These are phyloP conservation scores for Drosophila kuntzei DNA, from an alignment of 2,888 invertebrate genomes.

Conservation along the genomic window DNA sequence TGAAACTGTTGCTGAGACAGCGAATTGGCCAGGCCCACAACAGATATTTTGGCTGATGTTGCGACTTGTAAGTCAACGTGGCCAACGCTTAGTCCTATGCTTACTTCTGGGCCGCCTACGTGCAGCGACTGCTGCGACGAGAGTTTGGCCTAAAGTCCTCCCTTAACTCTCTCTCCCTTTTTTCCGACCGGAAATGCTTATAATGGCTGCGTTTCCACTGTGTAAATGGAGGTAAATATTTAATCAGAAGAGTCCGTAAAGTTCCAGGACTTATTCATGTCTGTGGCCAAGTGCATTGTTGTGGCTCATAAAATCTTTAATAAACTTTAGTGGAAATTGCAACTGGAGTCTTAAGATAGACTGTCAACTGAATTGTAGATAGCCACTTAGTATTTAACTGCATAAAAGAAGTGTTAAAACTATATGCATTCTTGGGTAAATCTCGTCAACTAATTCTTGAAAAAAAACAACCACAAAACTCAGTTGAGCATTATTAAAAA, in stretches of 20 bases:
- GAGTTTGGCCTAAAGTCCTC: conserved; percentile 23
- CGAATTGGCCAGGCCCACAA: conserved; percentile 35
- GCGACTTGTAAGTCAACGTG: conserved; percentile 49
- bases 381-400: neutral
- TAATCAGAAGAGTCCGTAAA: conserved; percentile 42
- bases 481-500: conserved; percentile 23
- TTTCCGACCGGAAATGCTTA: conserved; percentile 41
- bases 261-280: conserved; percentile 10
- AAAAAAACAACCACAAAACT: conserved; percentile 30
- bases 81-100: conserved; percentile 12
- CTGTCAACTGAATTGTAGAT: conserved; percentile 3
- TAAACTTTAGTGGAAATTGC: conserved; percentile 13
- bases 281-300: conserved; percentile 36
- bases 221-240: conserved; percentile 65
- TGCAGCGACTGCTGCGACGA: conserved; percentile 30
- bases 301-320: conserved; percentile 60
- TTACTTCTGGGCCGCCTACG: conserved; percentile 30
- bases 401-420: neutral
- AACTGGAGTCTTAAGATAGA: neutral
- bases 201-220: conserved; percentile 62
- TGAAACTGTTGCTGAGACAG: conserved; percentile 59
- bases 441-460: neutral
- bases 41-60: conserved; percentile 60
- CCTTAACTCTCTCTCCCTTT: neutral
- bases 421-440: neutral